phyloP scores from a whole-genome alignment of 2,113 vertebrate genomes.

The Pipra filicauda region DNA sequence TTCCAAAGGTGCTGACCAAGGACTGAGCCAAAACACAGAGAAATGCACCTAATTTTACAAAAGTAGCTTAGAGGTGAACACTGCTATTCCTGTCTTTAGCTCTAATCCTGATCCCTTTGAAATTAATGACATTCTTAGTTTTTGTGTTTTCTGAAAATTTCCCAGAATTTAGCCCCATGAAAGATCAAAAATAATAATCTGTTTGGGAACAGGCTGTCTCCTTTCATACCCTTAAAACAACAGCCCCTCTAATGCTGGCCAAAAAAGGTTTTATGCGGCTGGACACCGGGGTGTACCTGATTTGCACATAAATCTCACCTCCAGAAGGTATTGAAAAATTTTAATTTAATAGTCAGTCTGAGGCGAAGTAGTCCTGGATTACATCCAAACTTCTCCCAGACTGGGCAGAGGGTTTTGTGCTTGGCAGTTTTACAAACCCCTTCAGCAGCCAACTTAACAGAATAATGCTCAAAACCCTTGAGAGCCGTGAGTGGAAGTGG shows the following conservation, averaged over 20 bases:
- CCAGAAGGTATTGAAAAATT: neutral
- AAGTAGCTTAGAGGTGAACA: neutral
- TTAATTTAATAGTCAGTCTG: neutral
- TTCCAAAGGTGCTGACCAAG: neutral
- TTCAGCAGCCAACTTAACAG: neutral
- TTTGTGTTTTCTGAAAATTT: neutral
- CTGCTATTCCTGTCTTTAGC: neutral
- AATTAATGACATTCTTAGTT: neutral
- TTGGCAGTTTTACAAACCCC: neutral
- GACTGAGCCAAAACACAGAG: neutral
- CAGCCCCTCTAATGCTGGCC: neutral
- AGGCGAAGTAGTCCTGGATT: neutral
- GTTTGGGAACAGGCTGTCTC: neutral
- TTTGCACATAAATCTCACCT: neutral
- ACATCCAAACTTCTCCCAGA: neutral
- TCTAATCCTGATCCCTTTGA: neutral
- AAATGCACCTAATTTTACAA: neutral
- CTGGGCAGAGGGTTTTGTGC: neutral
- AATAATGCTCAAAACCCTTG: neutral
- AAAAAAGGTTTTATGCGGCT: neutral
- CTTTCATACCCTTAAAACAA: neutral
- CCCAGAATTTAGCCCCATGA: neutral
- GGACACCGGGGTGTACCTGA: neutral
- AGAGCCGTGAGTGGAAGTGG: neutral
- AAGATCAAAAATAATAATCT: neutral